These are phyloP conservation scores for Emys orbicularis DNA, from an alignment of 2,797 vertebrate genomes.

Conservation along the genomic window DNA sequence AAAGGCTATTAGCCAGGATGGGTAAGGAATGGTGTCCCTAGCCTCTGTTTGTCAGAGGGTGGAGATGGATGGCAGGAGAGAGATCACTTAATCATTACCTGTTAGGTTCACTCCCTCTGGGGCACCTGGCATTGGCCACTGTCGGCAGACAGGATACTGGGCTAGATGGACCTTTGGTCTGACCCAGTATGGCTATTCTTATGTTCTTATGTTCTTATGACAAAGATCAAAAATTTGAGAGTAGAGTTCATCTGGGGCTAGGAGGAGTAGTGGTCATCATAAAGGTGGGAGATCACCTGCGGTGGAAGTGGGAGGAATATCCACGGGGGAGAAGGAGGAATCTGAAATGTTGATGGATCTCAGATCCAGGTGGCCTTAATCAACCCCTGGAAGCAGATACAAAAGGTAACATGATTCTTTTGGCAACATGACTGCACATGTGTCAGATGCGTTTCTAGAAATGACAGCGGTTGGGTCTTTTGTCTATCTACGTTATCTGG, in stretches of 20 bases:
- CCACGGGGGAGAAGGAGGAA: not conserved
- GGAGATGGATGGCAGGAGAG: too few species aligned
- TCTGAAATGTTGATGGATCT: not conserved
- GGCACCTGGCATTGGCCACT: too few species aligned
- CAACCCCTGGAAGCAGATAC: not conserved
- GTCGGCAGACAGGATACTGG: too few species aligned
- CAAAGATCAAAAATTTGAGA: not conserved
- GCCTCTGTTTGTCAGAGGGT: too few species aligned
- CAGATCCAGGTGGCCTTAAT: not conserved
- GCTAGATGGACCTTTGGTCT: too few species aligned
- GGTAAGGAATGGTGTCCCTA: too few species aligned
- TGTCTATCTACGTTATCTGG: not conserved
- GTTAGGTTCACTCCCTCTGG: too few species aligned
- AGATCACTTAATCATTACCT: too few species aligned
- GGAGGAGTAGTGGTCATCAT: not conserved
- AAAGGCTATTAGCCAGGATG: too few species aligned
- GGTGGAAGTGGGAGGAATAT: not conserved
- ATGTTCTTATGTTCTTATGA: too few species aligned
- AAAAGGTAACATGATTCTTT: not conserved
- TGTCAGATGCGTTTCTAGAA: not conserved
- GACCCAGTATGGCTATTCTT: too few species aligned
- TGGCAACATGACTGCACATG: not conserved
- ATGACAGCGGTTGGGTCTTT: not conserved
- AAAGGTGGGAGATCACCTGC: not conserved
- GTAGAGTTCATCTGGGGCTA: not conserved